Conservation (phyloP, 2,888 invertebrate species). For the Heliothis peltigera region DNA sequence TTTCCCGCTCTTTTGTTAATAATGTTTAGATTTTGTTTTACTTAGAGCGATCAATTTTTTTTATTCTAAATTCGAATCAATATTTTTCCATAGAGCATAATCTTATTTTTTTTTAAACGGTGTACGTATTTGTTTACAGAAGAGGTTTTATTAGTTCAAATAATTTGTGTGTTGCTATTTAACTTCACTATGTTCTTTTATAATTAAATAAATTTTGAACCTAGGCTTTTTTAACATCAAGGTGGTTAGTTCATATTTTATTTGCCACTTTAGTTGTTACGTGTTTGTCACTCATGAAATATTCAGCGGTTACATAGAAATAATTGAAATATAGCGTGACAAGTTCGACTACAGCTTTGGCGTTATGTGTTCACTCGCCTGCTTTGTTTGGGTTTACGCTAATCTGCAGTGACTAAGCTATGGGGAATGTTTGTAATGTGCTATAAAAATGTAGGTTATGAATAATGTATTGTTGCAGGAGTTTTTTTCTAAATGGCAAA, state of each 20-base stretch:
- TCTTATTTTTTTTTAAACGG: not conserved
- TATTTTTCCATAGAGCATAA: too few relatives aligned
- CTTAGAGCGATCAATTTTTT: not conserved
- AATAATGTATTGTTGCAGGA: not conserved
- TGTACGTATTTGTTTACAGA: too few relatives aligned
- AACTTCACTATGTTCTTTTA: too few relatives aligned
- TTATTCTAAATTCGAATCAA: not conserved
- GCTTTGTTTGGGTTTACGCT: conserved; percentile 40
- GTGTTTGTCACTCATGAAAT: conserved; percentile 37
- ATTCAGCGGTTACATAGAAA: conserved; percentile 38
- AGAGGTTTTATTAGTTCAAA: too few relatives aligned
- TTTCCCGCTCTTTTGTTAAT: conserved; percentile 31
- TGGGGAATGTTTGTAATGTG: conserved; percentile 13
- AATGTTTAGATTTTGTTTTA: too few relatives aligned
- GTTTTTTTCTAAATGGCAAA: too few relatives aligned
- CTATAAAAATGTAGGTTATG: not conserved
- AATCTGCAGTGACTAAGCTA: conserved; percentile 26
- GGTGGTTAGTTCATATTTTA: not conserved
- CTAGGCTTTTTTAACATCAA: not conserved
- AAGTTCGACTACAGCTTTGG: conserved; percentile 38
- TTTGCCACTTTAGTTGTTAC: conserved; percentile 12
- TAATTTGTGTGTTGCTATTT: too few relatives aligned
- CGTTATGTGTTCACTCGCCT: conserved; percentile 46
- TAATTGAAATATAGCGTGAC: conserved; percentile 58
- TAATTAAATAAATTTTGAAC: not conserved